Percentiles rank a stretch among this genome's conserved stretches.
Conservation (phyloP, 2,888 invertebrate species). For the Hemithea aestivaria region DNA sequence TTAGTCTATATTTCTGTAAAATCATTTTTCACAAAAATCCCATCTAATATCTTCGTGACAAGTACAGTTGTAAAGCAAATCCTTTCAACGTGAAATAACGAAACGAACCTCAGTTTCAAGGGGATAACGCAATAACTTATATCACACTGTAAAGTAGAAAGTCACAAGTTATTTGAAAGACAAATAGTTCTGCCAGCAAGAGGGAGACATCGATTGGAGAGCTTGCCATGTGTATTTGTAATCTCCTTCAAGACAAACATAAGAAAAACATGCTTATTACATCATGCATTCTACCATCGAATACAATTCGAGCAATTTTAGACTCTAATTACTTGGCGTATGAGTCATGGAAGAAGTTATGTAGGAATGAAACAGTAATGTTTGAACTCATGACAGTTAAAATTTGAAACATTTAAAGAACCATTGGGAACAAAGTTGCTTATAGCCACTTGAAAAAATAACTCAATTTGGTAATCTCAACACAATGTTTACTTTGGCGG, state of each 20-base stretch:
- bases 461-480: slow-evolving; percentile 10
- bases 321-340: slow-evolving; percentile 21
- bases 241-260: slow-evolving; percentile 70
- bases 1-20: no score
- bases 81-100: slow-evolving; percentile 20
- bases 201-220: slow-evolving; percentile 59
- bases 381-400: slow-evolving; percentile 42
- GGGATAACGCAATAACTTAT: slow-evolving; percentile 59
- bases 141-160: slow-evolving; percentile 56
- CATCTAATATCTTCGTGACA: no score
- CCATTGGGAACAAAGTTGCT: slow-evolving; percentile 16
- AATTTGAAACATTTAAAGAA: slow-evolving; percentile 36
- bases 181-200: slow-evolving; percentile 67
- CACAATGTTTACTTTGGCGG: slow-evolving; percentile 39
- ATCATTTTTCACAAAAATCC: no score
- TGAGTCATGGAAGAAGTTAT: slow-evolving; percentile 1
- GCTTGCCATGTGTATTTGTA: slow-evolving; percentile 63
- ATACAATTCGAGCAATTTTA: slow-evolving; percentile 20
- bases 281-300: slow-evolving; percentile 29
- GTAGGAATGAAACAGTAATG: slow-evolving; percentile 28
- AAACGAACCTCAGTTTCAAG: slow-evolving; percentile 45
- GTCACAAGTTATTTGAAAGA: slow-evolving; percentile 68
- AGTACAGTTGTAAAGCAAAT: neutral
- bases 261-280: slow-evolving; percentile 69
- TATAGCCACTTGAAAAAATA: slow-evolving; percentile 25